Base-by-base conservation (phyloP, 2,888 invertebrate species). In the Hemicrepidius hirtus region DNA sequence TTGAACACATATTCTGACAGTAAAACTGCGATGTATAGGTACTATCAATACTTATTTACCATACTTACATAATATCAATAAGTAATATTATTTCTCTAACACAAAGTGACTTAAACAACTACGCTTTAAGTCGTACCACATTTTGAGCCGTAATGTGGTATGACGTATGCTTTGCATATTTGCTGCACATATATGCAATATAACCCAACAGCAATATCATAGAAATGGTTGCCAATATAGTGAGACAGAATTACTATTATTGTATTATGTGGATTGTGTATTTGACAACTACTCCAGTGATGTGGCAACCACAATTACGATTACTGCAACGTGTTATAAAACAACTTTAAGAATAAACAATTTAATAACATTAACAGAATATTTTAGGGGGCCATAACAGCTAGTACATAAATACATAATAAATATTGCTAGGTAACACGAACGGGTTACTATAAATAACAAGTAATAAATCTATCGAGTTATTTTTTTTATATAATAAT, bases 1-100 rank as follows among this genome's bases (percentile, higher is more conserved):
- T 83, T 86, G 86, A 86, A 87, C 86, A 87, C 86, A 86, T 86
- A 86, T 85, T 85, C 83, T 80, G 83, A 85, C 85, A 85, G 85
- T 85, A 84, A 84, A 84, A 84, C 84, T 85, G 84, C 83, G 82
- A 83, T 83, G 80, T 84, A 84, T 84, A 85, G 85, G 84, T 85
- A 85, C 85, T 85, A 85, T 80, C 80, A 82, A 84, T 84, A 84
- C 81, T 83, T 83, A 82, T 81, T 82, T 76, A 74, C 65, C 73
- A 67, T 82, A 80, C 78, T 81, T 81, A 82, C 77, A 80, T 77
- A 81, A 76, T 79, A 72, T 78, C 73, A 77, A 81, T 79, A 81
- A 81, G 76, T 77, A 76, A 70, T 73, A 68, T 71, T 67, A 62
- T 73, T 74, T 70, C 60, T 71, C 72, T 74, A 81, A 80, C 79